A percentile compares a stretch with the other conserved stretches of the same genome.
These are phyloP conservation scores for Trachemys scripta DNA, from an alignment of 2,113 vertebrate species.

Conservation along the genomic window DNA sequence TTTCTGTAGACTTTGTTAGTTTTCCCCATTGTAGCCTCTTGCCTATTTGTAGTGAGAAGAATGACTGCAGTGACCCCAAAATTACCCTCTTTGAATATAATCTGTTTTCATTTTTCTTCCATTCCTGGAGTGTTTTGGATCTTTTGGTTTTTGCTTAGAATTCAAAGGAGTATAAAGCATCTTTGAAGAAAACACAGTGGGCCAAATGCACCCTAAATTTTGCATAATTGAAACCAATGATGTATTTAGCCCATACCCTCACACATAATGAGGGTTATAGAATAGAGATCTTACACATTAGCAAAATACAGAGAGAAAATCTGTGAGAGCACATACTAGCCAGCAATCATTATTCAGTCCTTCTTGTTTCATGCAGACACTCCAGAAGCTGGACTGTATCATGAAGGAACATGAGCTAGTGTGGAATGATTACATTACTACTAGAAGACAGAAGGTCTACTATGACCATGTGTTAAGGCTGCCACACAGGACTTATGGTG, in stretches of 20 bases:
- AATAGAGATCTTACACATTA: neutral
- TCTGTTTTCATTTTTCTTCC: neutral
- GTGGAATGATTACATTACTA: neutral
- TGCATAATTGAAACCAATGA: rapidly evolving
- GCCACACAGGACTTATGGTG: rapidly evolving
- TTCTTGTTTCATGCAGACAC: neutral
- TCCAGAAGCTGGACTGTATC: neutral
- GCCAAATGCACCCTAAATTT: neutral
- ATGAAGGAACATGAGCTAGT: neutral
- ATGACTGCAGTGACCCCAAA: neutral
- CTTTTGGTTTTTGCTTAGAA: neutral
- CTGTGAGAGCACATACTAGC: neutral
- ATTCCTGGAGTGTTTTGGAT: rapidly evolving
- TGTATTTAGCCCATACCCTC: neutral
- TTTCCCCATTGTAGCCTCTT: neutral
- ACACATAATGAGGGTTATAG: neutral
- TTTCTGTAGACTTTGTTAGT: neutral
- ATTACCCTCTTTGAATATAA: neutral
- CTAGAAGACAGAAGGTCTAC: rapidly evolving
- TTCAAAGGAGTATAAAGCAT: neutral
- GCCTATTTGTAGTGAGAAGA: neutral
- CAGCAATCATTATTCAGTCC: neutral
- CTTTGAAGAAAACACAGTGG: neutral
- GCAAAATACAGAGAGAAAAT: neutral
- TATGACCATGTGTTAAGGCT: neutral